These are phyloP conservation scores for Oceanites oceanicus DNA, from an alignment of 2,113 vertebrate species.

Conservation along the genomic window DNA sequence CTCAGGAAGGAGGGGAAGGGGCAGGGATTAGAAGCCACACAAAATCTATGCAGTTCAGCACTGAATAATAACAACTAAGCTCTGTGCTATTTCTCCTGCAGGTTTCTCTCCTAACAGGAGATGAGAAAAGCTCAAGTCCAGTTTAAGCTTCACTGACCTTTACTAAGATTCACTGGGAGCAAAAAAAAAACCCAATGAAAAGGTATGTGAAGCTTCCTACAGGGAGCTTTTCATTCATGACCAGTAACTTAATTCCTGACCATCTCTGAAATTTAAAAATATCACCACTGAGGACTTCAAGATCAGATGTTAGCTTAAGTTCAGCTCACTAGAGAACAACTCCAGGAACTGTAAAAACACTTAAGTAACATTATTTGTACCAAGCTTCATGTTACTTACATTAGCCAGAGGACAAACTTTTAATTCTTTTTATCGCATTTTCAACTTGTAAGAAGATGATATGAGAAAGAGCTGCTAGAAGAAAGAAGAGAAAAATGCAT, in stretches of 20 bases:
- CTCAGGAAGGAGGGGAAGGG: background rate
- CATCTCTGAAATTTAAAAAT: background rate
- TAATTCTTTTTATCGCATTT: background rate
- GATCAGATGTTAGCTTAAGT: background rate
- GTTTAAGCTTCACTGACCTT: background rate
- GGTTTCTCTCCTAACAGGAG: background rate
- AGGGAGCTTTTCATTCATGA: background rate
- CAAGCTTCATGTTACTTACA: background rate
- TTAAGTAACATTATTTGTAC: background rate
- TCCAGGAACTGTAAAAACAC: background rate
- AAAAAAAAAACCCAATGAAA: background rate
- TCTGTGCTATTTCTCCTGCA: background rate
- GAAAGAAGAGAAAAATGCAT: background rate
- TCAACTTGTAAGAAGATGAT: background rate
- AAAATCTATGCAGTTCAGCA: background rate
- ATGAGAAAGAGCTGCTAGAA: background rate
- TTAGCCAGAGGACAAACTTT: background rate
- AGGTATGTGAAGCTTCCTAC: background rate
- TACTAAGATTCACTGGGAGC: background rate
- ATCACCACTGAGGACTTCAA: background rate
- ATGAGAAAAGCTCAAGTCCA: background rate
- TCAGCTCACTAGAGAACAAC: background rate
- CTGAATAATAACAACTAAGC: background rate
- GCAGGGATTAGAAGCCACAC: background rate
- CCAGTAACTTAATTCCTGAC: background rate